Evolutionary conservation across 2,888 invertebrate species (phyloP).

Genomic region (Iselma pallidipennis): DNA sequence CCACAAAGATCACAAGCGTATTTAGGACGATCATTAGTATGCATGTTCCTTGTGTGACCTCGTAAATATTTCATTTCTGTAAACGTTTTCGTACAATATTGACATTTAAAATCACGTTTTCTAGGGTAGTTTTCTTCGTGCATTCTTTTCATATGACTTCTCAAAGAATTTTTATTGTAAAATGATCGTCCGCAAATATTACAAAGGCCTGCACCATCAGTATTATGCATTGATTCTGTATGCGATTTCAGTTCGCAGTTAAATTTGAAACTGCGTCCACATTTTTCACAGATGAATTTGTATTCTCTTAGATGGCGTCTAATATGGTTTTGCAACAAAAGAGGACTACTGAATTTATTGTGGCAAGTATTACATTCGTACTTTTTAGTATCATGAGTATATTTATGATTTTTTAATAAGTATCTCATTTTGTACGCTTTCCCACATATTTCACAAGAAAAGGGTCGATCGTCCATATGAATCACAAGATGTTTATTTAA

Average conservation of each 20-base stretch:
- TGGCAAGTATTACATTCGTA: too few species aligned
- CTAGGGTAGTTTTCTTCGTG: not conserved
- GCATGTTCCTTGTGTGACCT: not conserved
- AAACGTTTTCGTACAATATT: not conserved
- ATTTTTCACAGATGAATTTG: too few species aligned
- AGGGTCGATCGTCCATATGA: not conserved
- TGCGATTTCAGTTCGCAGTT: too few species aligned
- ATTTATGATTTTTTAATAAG: too few species aligned
- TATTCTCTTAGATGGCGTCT: too few species aligned
- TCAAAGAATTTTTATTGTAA: not conserved
- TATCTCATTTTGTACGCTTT: too few species aligned
- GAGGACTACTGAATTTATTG: too few species aligned
- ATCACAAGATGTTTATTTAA: not conserved
- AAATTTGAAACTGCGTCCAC: too few species aligned
- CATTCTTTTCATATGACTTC: not conserved
- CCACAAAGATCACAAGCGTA: slow-evolving; percentile 8
- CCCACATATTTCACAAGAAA: not conserved
- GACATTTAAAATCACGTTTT: not conserved
- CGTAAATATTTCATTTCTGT: not conserved
- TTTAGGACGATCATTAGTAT: not conserved
- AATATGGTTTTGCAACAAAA: not conserved
- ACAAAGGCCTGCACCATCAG: not conserved
- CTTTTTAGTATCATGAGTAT: too few species aligned
- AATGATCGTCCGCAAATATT: slow-evolving; percentile 8
- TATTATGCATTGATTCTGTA: not conserved